Evolutionary conservation across 2,113 vertebrate genomes (phyloP), one percentile per base, ranked within the genome.

Genomic region (Nerophis ophidion): DNA sequence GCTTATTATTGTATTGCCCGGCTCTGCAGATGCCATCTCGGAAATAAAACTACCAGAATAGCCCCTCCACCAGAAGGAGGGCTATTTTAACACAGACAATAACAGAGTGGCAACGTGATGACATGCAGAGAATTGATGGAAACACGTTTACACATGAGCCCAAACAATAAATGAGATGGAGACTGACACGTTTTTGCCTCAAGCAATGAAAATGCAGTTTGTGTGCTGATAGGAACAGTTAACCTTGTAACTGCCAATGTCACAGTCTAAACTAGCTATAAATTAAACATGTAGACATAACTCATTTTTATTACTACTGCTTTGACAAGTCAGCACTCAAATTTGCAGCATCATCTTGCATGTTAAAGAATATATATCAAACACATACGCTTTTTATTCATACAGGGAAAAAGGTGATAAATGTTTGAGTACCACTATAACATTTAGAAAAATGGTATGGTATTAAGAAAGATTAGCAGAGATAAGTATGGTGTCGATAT

Each of bases 171-270:
- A 71, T 44, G 35, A 71, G 69, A 86, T 83, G 71, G 66, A 69
- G 36, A 79, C 66, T 81, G 82, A 83, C 84, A 82, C 40, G 63
- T 50, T 62, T 67, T 49, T 58, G 16, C 82, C 75, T 73, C 57
- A 42, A 76, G 84, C 73, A 1, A 9, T 40, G 26, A 68, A 62
- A 49, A 62, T 26, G 49, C 8, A n/a, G 66, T 62, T 51, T 75
- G 65, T 58, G 65, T 57, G 69, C 65, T 66, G 68, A 78, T 65
- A 80, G 60, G 51, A 77, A 56, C 36, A 1, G 55, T 47, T 34
- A 14, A 71, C 68, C 66, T 61, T 62, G 57, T 61, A 61, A 67
- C 70, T 50, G 55, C 10, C 19, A 34, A 34, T 34, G 12, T 51
- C 49, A 51, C 19, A 51, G 1, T 33, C 19, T 10, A 19, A 17